A percentile compares a stretch with the other conserved stretches of the same genome.
phyloP scores from a whole-genome alignment of 2,888 invertebrate species.

The Archips crataeganus region DNA sequence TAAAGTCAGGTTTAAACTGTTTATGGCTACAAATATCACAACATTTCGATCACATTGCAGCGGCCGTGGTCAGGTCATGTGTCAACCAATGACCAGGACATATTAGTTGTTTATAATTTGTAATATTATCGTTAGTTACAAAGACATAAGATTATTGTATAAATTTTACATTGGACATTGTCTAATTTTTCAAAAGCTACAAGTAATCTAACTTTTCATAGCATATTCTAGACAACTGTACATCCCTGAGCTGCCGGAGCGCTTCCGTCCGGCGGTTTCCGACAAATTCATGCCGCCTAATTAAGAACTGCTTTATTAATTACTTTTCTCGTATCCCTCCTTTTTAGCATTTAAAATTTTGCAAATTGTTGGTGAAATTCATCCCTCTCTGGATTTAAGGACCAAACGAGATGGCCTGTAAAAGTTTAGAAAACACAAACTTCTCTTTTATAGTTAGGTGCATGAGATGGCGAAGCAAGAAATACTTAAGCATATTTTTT shows the following conservation, averaged over 20 bases:
- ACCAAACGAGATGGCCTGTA: neutral
- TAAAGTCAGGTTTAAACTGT: no score
- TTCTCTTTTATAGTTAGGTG: no score
- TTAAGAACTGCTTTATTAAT: conserved; percentile 77
- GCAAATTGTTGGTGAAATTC: conserved; percentile 45
- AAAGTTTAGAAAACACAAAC: neutral
- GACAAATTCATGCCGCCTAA: conserved; percentile 68
- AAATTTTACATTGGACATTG: neutral
- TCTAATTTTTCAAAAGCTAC: neutral
- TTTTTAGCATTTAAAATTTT: conserved; percentile 42
- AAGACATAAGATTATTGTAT: neutral
- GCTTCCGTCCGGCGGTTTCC: conserved; percentile 41
- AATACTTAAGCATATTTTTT: no score
- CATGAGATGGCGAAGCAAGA: no score
- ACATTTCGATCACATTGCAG: no score
- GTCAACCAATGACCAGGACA: no score
- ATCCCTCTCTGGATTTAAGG: neutral
- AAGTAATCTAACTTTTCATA: neutral
- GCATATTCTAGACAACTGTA: conserved; percentile 7
- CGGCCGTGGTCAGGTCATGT: no score
- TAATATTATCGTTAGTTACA: neutral
- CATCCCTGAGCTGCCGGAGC: conserved; percentile 14
- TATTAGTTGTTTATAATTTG: no score
- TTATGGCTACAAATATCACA: no score
- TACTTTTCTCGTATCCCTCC: conserved; percentile 55